Base-by-base conservation (phyloP, 2,113 vertebrate species). In the Phylloscopus whistleri region DNA sequence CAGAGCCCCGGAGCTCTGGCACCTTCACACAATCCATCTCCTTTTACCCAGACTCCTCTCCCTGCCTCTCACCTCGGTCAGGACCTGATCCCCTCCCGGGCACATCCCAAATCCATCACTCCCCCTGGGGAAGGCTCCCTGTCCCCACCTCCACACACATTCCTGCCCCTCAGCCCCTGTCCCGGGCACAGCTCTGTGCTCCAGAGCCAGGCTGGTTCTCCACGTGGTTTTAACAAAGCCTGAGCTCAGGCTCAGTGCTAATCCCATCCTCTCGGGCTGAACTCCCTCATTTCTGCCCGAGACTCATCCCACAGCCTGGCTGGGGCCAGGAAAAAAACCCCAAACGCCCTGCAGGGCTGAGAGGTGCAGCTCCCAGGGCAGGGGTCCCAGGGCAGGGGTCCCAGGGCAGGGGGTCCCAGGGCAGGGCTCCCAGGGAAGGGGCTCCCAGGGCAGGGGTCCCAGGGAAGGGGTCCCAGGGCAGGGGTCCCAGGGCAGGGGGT, bases 71-170 rank as follows among this genome's bases (percentile, higher is more conserved):
- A 11, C 41, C 62, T 11, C 9, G 2, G 10, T 4, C 39, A 43
- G 56, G 51, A 27, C 8, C 52, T 10, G 23, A 13, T 13, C 44
- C 58, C 6, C 49, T 69, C 79, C 72, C 41, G 10, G 22, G 39
- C 44, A 16, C 60, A 22, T 13, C 31, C 43, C 12, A 63, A 17
- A 37, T 5, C 64, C 24, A 41, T 41, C 41, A 41, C 43, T 5
- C 28, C 43, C 74, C 39, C 48, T 1, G 26, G n/a, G 49, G 11
- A 39, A 23, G 0, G 3, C 5, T 14, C 17, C 51, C 1, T 0
- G 16, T 24, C 9, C 37, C 44, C 44, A 46, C 21, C 44, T 16
- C 44, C 44, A 46, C 44, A 46, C 20, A 46, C 44, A 16, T 8
- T 43, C 4, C 1, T 46, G 13, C 16, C 11, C 73, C 72, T 30